Evolutionary conservation across 2,797 vertebrate species (phyloP), one percentile per base, ranked within the genome.

Genomic region (Lindbergichthys nudifrons): DNA sequence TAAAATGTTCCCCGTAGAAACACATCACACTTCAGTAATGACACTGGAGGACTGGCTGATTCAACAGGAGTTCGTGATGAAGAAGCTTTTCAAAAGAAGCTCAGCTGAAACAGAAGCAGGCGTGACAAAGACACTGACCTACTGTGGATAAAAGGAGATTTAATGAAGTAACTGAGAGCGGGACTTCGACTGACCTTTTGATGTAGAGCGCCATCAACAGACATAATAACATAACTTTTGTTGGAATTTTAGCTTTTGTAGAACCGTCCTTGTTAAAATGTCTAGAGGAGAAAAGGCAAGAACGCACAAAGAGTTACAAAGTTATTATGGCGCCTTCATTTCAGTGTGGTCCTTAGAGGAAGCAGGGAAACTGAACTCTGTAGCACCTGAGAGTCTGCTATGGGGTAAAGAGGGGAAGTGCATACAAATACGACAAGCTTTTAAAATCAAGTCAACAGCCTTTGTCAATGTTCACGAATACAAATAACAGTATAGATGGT

Each of bases 1-100:
- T 60, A 73, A 82, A 79, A 89, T 82, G 75, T 81, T 88, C 59
- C 68, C 82, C 50, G 16, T 66, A 73, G 65, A 82, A 89, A 87
- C 74, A 68, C 47, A 56, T 39, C 43, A 47, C 39, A 63, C 21
- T 79, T 63, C 14, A 41, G 57, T 79, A 23, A 72, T 72, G n/a
- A 73, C 76, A 70, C 36, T 13, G 66, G 60, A 36, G 47, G 23
- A 68, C 47, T 16, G 45, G 57, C 53, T n/a, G 60, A 61, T 57
- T 64, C 46, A 30, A 46, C 39, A 42, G 39, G 36, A 60, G 47
- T 65, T 41, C 18, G 36, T 50, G 13, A 43, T 11, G 11, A 70
- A 41, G 0, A 43, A 19, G 10, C 0, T n/a, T 60, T 70, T 53
- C 2, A 65, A 43, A 63, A 53, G 4, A 63, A 53, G 4, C 13